Conservation (phyloP, 2,797 vertebrate genomes). For the Manis pentadactyla region DNA sequence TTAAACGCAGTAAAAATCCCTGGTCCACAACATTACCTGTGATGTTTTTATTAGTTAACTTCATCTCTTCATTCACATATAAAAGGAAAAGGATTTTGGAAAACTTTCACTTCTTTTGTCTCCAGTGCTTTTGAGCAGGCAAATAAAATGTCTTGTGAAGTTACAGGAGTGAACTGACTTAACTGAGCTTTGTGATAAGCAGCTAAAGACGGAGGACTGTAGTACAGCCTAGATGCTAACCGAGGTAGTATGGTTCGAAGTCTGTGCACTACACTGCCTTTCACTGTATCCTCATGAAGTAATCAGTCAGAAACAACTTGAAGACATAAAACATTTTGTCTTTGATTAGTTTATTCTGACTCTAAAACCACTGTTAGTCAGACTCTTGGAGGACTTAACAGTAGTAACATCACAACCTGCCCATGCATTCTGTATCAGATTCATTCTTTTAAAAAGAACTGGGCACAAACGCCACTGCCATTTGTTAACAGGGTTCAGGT, state of each 20-base stretch:
- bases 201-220: constrained; percentile 85
- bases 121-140: constrained; percentile 94
- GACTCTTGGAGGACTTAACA: neutral
- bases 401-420: neutral
- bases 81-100: neutral
- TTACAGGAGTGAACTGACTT: constrained; percentile 98
- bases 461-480: neutral
- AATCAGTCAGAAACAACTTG: neutral
- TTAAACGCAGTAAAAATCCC: neutral
- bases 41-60: neutral
- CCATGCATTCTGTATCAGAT: neutral
- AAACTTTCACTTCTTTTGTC: constrained; percentile 92
- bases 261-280: neutral
- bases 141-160: constrained; percentile 94
- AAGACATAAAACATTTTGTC: neutral
- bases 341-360: neutral
- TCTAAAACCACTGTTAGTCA: neutral
- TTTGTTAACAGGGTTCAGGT: neutral
- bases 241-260: neutral
- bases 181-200: constrained; percentile 94
- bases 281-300: neutral
- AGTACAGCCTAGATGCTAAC: neutral
- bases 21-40: neutral
- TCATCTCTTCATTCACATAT: neutral
- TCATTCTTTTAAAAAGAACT: neutral